These are phyloP conservation scores for Drosophila parabipectinata DNA, from an alignment of 1,140 invertebrate species.

Conservation along the genomic window DNA sequence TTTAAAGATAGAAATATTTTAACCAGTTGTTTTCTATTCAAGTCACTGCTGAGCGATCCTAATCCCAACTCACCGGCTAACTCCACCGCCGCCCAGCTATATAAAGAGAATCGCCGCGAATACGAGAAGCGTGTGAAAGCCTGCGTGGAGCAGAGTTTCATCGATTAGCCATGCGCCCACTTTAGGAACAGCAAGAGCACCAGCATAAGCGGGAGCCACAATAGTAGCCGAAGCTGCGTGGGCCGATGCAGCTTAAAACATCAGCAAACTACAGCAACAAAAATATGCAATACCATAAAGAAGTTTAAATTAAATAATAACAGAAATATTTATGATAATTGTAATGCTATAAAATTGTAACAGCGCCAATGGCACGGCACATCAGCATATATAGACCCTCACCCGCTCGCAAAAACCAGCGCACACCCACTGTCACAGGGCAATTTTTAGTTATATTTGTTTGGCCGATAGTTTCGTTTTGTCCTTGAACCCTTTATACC, in stretches of 20 bases:
- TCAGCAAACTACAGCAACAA: conserved; percentile 48
- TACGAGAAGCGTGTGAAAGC: conserved; percentile 98
- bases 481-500: conserved; percentile 9
- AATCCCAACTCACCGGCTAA: conserved; percentile 98
- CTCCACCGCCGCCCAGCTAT: conserved; percentile 97
- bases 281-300: conserved; percentile 78
- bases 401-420: conserved; percentile 23
- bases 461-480: conserved; percentile 35
- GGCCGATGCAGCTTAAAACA: conserved; percentile 47
- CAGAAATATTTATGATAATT: conserved; percentile 77
- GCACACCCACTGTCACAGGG: conserved; percentile 39
- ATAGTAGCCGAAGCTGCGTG: conserved; percentile 30
- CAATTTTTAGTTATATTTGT: conserved; percentile 54
- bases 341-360: conserved; percentile 78
- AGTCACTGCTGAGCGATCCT: conserved; percentile 97
- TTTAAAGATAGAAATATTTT: background rate
- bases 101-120: conserved; percentile 97
- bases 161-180: conserved; percentile 90
- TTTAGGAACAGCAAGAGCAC: conserved; percentile 51
- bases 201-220: conserved; percentile 41
- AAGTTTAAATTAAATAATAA: conserved; percentile 79
- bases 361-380: conserved; percentile 55
- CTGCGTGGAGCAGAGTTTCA: conserved; percentile 98
- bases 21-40: conserved; percentile 72
- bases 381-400: conserved; percentile 28